Evolutionary conservation across 2,888 invertebrate genomes (phyloP).

Genomic region (Drosophila sordidula): DNA sequence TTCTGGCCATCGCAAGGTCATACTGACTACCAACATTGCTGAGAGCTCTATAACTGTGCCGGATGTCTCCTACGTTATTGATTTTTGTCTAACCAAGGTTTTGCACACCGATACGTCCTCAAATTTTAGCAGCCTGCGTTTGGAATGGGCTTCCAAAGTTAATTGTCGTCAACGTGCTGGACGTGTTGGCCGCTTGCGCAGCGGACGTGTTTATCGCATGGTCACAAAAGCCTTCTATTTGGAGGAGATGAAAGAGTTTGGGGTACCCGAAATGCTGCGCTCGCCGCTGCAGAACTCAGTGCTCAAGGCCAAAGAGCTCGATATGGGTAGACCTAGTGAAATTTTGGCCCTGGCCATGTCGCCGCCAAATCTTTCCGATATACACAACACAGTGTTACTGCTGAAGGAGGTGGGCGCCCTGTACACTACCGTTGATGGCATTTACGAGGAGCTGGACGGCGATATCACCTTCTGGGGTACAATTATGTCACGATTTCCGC

Average conservation of each 20-base stretch:
- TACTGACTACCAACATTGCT: constrained; percentile 95
- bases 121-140: constrained; percentile 88
- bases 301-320: constrained; percentile 91
- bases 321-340: constrained; percentile 92
- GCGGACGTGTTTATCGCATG: constrained; percentile 94
- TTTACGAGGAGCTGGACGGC: constrained; percentile 89
- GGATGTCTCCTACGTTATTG: constrained; percentile 95
- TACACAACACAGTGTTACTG: constrained; percentile 92
- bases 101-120: constrained; percentile 91
- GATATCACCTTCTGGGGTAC: constrained; percentile 94
- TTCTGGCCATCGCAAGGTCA: constrained; percentile 89
- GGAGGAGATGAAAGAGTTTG: constrained; percentile 86
- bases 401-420: constrained; percentile 95
- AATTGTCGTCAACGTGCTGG: constrained; percentile 96
- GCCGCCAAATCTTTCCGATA: constrained; percentile 93
- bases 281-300: constrained; percentile 93
- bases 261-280: constrained; percentile 91
- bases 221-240: constrained; percentile 89
- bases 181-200: constrained; percentile 94
- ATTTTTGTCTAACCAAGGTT: constrained; percentile 96
- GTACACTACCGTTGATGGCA: constrained; percentile 87
- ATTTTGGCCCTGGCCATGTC: constrained; percentile 93
- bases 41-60: constrained; percentile 97
- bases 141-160: constrained; percentile 95
- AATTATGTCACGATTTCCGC: constrained; percentile 92